A percentile compares a stretch with the other conserved stretches of the same genome.
These are phyloP conservation scores for Columbina picui DNA, from an alignment of 2,113 vertebrate genomes.

Conservation along the genomic window DNA sequence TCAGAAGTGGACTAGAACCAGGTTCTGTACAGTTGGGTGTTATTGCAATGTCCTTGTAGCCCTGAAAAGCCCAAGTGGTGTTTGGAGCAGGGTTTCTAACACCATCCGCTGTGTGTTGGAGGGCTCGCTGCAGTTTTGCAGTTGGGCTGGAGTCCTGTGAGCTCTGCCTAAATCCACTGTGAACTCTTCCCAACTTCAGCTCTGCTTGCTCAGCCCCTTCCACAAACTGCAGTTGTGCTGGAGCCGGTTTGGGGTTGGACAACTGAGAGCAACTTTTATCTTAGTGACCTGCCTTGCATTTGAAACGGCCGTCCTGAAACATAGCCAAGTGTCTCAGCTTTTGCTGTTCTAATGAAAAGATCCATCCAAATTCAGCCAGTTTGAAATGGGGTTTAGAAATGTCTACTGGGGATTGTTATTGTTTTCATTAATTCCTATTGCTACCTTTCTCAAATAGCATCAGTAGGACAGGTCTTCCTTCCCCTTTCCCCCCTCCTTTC, in stretches of 20 bases:
- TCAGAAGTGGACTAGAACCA: neutral
- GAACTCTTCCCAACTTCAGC: neutral
- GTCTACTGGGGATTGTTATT: neutral
- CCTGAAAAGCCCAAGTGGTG: neutral
- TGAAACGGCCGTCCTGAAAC: neutral
- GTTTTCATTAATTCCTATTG: neutral
- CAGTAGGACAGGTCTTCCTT: neutral
- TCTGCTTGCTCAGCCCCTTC: neutral
- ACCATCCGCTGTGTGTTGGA: neutral
- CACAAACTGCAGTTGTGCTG: neutral
- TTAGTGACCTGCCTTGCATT: neutral
- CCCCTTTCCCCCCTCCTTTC: too few relatives aligned
- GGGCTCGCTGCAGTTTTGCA: neutral
- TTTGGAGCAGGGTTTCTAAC: neutral
- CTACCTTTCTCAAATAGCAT: neutral
- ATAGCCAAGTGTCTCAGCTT: neutral
- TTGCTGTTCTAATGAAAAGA: neutral
- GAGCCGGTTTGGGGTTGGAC: neutral
- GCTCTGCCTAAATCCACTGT: rapidly evolving
- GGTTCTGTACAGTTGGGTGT: neutral
- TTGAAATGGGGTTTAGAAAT: neutral
- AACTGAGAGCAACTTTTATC: neutral
- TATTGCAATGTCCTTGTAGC: neutral
- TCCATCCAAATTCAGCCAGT: neutral
- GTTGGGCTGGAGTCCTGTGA: neutral